Evolutionary conservation across 2,888 invertebrate genomes (phyloP).

Genomic region (Vanessa cardui): DNA sequence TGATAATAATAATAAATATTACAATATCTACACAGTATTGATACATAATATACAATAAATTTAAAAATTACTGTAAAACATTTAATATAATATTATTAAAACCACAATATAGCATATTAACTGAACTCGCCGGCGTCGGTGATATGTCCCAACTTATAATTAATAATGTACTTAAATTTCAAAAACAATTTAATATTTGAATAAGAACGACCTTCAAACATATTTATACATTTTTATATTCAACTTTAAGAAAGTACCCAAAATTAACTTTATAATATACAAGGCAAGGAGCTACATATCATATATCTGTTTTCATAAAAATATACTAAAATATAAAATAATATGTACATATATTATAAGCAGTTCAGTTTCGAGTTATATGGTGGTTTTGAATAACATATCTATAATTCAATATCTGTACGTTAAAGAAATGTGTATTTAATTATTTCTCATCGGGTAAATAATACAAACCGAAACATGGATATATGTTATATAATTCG

Average conservation of each 20-base stretch:
- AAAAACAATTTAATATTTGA: background rate
- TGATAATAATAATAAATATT: constrained; percentile 67
- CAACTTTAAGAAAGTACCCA: background rate
- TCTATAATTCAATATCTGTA: constrained; percentile 52
- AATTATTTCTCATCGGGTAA: constrained; percentile 54
- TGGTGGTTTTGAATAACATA: constrained; percentile 48
- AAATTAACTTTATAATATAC: too few relatives aligned
- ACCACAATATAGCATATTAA: constrained; percentile 49
- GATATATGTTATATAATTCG: constrained; percentile 75
- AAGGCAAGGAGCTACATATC: too few relatives aligned
- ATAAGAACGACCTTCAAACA: background rate
- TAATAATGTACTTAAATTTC: background rate
- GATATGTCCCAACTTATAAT: constrained; percentile 49
- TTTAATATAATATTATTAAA: constrained; percentile 42
- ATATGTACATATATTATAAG: background rate
- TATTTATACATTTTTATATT: too few relatives aligned
- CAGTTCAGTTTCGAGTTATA: constrained; percentile 41
- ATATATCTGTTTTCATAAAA: too few relatives aligned
- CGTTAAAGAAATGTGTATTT: constrained; percentile 51
- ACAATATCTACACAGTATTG: constrained; percentile 61
- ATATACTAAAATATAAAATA: constrained; percentile 11
- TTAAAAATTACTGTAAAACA: constrained; percentile 50
- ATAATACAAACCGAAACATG: constrained; percentile 60
- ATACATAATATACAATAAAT: constrained; percentile 54
- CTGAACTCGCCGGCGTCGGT: constrained; percentile 47